Evolutionary conservation across 2,888 invertebrate genomes (phyloP), one percentile per base, ranked within the genome.

Genomic region (Hydropsyche betteni): DNA sequence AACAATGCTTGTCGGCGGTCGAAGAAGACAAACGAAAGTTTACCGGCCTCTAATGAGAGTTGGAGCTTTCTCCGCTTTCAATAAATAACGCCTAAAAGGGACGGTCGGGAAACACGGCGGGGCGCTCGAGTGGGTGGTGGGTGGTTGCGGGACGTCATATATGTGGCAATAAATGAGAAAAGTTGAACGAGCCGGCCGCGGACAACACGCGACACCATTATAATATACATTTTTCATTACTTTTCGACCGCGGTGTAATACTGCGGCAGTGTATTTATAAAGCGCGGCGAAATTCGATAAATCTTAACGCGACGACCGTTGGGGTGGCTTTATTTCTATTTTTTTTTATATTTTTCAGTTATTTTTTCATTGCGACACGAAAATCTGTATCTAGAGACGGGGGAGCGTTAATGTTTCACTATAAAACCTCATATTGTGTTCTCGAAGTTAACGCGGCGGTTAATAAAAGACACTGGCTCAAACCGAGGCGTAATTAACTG

Each of bases 101-200:
- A 14, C n/a, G 34, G n/a, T 10, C 34, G 53, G 53, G 33, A 7
- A 52, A 52, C 36, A 10, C 70, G 8, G 53, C 38, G 50, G 16
- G 69, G 14, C 10, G 50, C 24, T 24, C 24, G 24, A 24, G 24
- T 24, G 24, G 24, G 24, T 24, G 24, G 24, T 24, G 24, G 24
- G 24, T 24, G 24, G 24, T 24, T 24, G 24, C 24, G 24, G 24
- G 24, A 51, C 70, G 70, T 72, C 72, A 72, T 72, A 72, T 55
- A 55, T 61, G 64, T 36, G 72, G 52, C 72, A 38, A 72, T 61
- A 72, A 72, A 72, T 72, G 72, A 72, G 72, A 72, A 72, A 72
- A 72, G 72, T 72, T 72, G 24, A 24, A 24, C 24, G 24, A 24
- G 24, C 24, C 24, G 24, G 24, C 24, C 51, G 14, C 70, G 70